These are phyloP conservation scores for Palloptera scutellata DNA, from an alignment of 2,888 invertebrate genomes.

Conservation along the genomic window DNA sequence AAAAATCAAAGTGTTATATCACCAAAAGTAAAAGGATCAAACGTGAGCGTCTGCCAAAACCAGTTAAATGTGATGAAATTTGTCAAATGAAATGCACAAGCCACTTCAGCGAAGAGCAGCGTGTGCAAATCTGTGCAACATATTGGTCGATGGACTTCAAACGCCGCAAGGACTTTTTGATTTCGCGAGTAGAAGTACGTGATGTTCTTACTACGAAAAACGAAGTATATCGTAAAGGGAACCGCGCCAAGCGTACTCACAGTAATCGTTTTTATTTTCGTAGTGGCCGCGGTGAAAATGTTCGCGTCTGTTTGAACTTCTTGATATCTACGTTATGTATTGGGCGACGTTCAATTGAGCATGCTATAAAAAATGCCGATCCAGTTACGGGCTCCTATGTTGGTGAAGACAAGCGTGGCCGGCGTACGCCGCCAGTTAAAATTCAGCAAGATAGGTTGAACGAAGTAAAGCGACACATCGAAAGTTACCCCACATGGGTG, in stretches of 20 bases:
- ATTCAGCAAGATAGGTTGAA: slow-evolving; percentile 32
- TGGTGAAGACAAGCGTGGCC: slow-evolving; percentile 38
- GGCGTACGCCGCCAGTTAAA: slow-evolving; percentile 30
- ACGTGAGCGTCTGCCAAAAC: slow-evolving; percentile 38
- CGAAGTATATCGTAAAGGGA: slow-evolving; percentile 39
- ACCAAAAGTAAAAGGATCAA: slow-evolving; percentile 34
- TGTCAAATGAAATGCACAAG: slow-evolving; percentile 41
- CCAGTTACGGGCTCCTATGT: slow-evolving; percentile 41
- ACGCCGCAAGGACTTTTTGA: slow-evolving; percentile 41
- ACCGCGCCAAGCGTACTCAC: slow-evolving; percentile 38
- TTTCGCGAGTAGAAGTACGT: slow-evolving; percentile 39
- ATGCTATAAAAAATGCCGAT: slow-evolving; percentile 40
- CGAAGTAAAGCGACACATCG: slow-evolving; percentile 39
- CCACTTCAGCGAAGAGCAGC: slow-evolving; percentile 40
- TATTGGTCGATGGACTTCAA: slow-evolving; percentile 44
- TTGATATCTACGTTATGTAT: slow-evolving; percentile 39
- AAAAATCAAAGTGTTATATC: slow-evolving; percentile 17
- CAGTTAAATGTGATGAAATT: slow-evolving; percentile 35
- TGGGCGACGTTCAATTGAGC: slow-evolving; percentile 35
- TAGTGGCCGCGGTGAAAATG: slow-evolving; percentile 37
- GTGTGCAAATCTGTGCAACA: slow-evolving; percentile 39
- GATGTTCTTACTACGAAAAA: slow-evolving; percentile 36
- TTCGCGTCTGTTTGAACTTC: slow-evolving; percentile 41
- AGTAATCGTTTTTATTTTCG: slow-evolving; percentile 39
- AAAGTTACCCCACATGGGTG: slow-evolving; percentile 42